Evolutionary conservation across 1,140 invertebrate species (phyloP).

Genomic region (Rhyacophila brunnea): DNA sequence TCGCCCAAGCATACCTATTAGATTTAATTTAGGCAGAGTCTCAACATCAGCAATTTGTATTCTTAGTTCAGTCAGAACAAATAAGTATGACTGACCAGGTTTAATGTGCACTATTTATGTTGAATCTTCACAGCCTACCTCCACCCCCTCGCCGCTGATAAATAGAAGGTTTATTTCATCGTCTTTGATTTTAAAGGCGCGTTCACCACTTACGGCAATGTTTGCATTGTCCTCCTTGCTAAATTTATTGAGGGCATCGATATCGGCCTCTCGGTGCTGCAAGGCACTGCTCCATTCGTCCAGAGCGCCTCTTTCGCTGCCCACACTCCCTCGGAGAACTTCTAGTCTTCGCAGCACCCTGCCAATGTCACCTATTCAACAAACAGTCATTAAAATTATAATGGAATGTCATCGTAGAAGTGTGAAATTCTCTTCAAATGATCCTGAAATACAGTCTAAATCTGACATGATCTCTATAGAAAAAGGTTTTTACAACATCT

Average conservation of each 20-base stretch:
- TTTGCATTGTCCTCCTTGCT: slow-evolving; percentile 62
- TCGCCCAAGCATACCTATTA: neutral
- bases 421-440: no score
- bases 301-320: slow-evolving; percentile 61
- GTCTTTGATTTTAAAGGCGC: neutral
- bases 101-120: no score
- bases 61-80: no score
- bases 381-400: no score
- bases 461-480: no score
- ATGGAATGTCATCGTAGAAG: no score
- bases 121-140: no score
- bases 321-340: slow-evolving; percentile 55
- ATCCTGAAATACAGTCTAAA: no score
- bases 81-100: no score
- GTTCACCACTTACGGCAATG: slow-evolving; percentile 51
- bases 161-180: neutral
- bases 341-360: slow-evolving; percentile 58
- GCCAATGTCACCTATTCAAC: slow-evolving; percentile 48
- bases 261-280: slow-evolving; percentile 59
- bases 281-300: slow-evolving; percentile 63
- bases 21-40: neutral
- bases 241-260: slow-evolving; percentile 62
- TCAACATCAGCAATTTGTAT: neutral
- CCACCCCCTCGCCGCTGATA: no score
- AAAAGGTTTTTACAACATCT: no score